These are phyloP conservation scores for Azorinus chamasolen DNA, from an alignment of 2,888 invertebrate species.

Conservation along the genomic window DNA sequence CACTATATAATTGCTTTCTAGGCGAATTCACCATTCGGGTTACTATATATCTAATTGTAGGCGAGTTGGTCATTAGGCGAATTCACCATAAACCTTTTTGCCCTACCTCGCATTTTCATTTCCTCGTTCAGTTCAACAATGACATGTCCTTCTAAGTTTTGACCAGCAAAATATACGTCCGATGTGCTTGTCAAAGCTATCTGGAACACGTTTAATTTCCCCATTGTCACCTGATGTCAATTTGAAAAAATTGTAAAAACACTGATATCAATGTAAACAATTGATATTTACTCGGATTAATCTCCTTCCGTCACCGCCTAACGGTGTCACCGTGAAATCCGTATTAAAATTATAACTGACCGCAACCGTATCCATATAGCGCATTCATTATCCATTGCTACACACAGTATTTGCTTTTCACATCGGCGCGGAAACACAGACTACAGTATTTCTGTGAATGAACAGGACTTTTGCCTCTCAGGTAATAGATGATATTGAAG, in stretches of 20 bases:
- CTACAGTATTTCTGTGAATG: too few relatives aligned
- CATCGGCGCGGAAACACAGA: too few relatives aligned
- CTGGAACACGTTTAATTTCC: slow-evolving; percentile 74
- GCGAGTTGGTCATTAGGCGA: too few relatives aligned
- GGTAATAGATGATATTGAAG: too few relatives aligned
- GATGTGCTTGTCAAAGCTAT: slow-evolving; percentile 69
- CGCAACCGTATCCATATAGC: too few relatives aligned
- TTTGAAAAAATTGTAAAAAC: not conserved
- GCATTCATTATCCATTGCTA: too few relatives aligned
- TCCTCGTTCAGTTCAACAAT: slow-evolving; percentile 76
- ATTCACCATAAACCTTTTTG: too few relatives aligned
- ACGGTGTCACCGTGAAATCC: not conserved
- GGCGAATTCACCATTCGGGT: too few relatives aligned
- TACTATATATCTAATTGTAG: too few relatives aligned
- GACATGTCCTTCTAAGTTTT: slow-evolving; percentile 75
- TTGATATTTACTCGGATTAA: not conserved
- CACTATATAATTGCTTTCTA: too few relatives aligned
- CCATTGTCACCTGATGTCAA: slow-evolving; percentile 54
- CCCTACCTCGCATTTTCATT: slow-evolving; percentile 81
- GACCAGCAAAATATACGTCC: slow-evolving; percentile 78
- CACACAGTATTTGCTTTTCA: too few relatives aligned
- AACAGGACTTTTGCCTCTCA: too few relatives aligned
- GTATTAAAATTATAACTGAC: not conserved
- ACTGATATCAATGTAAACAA: not conserved
- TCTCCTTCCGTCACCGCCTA: not conserved